Percentiles rank a stretch among this genome's conserved stretches.
phyloP scores from a whole-genome alignment of 2,113 vertebrate species.

The Mixornis gularis region DNA sequence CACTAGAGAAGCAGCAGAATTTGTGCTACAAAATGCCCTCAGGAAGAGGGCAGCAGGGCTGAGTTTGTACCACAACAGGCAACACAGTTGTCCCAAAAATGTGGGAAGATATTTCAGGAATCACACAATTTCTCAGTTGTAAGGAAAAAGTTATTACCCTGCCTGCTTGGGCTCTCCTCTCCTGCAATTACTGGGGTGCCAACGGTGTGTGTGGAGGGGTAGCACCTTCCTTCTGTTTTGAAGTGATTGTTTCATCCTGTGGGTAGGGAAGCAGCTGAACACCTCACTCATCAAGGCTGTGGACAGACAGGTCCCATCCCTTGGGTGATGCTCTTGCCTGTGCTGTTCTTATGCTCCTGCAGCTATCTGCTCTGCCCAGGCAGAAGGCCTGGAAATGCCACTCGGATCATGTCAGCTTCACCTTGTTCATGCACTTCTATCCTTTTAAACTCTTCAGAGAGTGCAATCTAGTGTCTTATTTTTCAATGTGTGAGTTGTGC shows the following conservation, averaged over 20 bases:
- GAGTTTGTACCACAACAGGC: fast-evolving
- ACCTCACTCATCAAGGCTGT: not conserved
- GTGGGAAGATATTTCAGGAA: not conserved
- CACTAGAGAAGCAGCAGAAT: not conserved
- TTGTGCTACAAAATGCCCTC: not conserved
- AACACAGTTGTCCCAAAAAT: not conserved
- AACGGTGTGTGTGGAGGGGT: fast-evolving
- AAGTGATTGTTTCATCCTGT: not conserved
- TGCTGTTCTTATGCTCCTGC: not conserved
- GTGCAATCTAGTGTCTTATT: not conserved
- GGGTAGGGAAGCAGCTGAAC: not conserved
- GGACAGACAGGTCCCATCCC: not conserved
- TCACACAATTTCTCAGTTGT: not conserved
- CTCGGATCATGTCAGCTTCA: not conserved
- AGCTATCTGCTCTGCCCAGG: not conserved
- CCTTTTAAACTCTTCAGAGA: not conserved
- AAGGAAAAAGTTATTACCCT: not conserved
- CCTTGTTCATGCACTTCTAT: not conserved
- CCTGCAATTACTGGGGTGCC: not conserved
- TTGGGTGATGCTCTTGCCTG: not conserved
- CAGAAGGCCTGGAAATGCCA: not conserved
- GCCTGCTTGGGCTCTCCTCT: not conserved
- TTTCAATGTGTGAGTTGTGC: not conserved
- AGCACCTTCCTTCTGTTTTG: not conserved
- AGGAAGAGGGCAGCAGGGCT: not conserved